Conservation (phyloP, 2,888 invertebrate species). For the Magallana nippona region DNA sequence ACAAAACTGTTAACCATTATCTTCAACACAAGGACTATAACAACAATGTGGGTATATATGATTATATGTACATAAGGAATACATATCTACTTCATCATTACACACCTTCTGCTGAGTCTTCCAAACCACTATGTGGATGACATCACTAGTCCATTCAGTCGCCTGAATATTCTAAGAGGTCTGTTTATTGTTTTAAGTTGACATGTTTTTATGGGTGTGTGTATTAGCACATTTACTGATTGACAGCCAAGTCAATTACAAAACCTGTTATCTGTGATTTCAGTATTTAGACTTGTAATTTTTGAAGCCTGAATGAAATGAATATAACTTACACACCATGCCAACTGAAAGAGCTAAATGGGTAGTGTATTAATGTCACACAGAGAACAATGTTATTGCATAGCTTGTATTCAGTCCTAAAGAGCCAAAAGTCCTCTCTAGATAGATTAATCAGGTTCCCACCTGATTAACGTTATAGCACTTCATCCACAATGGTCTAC, state of each 20-base stretch:
- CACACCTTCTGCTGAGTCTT: background rate
- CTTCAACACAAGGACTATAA: background rate
- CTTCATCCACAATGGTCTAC: too few species aligned
- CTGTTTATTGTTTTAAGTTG: background rate
- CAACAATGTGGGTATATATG: background rate
- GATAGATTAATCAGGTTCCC: too few species aligned
- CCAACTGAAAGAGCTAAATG: constrained; percentile 29
- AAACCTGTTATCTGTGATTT: background rate
- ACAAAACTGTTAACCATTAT: background rate
- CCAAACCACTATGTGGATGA: background rate
- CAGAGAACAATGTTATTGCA: constrained; percentile 7
- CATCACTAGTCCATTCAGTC: background rate
- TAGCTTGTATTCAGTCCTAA: background rate
- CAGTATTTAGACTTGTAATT: background rate
- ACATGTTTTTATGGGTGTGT: background rate
- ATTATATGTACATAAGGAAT: background rate
- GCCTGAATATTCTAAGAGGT: background rate
- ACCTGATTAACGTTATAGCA: too few species aligned
- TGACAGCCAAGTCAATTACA: too few species aligned
- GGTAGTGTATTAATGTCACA: constrained; percentile 4
- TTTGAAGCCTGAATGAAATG: constrained; percentile 12
- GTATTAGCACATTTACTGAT: too few species aligned
- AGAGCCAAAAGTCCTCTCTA: background rate
- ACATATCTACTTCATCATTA: background rate
- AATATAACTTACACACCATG: constrained; percentile 9